Percentiles rank a stretch among this genome's conserved stretches.
Conservation (phyloP, 2,888 invertebrate species). For the Hydropsyche betteni region DNA sequence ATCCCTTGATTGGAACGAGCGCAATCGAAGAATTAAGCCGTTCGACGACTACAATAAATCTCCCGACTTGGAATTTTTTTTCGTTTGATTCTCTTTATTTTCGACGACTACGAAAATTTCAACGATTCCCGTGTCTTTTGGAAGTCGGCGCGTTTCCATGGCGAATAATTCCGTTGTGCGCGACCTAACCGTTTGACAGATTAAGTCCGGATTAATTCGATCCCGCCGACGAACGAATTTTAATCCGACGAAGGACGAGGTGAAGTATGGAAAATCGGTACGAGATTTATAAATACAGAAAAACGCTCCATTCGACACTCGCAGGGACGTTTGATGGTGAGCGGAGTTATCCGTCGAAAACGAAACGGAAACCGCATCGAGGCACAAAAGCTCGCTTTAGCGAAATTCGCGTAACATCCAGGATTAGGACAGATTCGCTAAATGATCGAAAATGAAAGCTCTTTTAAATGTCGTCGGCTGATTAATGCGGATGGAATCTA, state of each 20-base stretch:
- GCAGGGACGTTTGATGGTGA: background rate
- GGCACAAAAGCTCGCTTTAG: constrained; percentile 8
- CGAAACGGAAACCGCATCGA: constrained; percentile 5
- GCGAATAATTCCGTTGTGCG: constrained; percentile 17
- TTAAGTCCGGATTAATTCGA: constrained; percentile 35
- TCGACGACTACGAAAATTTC: background rate
- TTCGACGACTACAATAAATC: background rate
- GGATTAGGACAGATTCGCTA: background rate
- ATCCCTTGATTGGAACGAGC: constrained; percentile 3
- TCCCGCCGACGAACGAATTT: constrained; percentile 30
- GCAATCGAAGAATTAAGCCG: constrained; percentile 3
- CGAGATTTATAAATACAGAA: background rate
- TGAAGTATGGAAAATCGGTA: background rate
- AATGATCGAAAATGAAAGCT: background rate
- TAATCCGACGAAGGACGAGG: constrained; percentile 8
- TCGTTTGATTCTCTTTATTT: background rate
- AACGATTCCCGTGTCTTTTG: background rate
- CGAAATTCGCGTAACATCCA: background rate
- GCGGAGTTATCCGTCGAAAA: background rate
- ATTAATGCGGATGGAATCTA: too few relatives aligned
- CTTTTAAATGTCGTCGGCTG: background rate
- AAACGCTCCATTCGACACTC: background rate
- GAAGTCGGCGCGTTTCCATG: constrained; percentile 4
- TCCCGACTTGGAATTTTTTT: background rate
- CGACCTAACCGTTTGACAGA: constrained; percentile 34